Conservation (phyloP, 2,888 invertebrate species). For the Papilio protenor region DNA sequence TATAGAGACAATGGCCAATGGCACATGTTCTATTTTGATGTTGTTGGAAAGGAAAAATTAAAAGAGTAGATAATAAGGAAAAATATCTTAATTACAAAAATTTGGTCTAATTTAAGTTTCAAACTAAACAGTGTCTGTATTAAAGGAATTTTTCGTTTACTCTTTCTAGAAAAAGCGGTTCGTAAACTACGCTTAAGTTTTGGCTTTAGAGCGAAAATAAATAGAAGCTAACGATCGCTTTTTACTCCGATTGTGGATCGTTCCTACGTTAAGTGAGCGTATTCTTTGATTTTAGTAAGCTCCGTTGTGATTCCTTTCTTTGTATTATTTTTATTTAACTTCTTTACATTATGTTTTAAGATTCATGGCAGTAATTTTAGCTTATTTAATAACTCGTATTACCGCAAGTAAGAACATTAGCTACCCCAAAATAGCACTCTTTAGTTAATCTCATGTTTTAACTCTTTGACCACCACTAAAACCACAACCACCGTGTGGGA, state of each 20-base stretch:
- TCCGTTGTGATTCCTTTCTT: slow-evolving; percentile 12
- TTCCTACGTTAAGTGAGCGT: slow-evolving; percentile 24
- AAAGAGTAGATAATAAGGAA: background rate
- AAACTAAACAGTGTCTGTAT: background rate
- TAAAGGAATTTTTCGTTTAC: background rate
- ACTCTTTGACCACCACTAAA: too few relatives aligned
- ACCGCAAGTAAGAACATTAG: too few relatives aligned
- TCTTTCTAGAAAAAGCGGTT: slow-evolving; percentile 2
- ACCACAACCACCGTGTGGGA: too few relatives aligned
- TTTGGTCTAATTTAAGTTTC: background rate
- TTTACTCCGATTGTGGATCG: slow-evolving; percentile 37
- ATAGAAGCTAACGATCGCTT: slow-evolving; percentile 31
- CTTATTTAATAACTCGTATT: background rate
- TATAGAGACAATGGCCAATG: background rate
- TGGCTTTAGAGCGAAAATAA: slow-evolving; percentile 31
- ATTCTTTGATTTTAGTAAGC: slow-evolving; percentile 32
- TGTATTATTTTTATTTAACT: background rate
- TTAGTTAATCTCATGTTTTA: too few relatives aligned
- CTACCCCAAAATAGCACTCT: too few relatives aligned
- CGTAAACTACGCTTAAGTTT: slow-evolving; percentile 29
- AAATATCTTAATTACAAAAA: background rate
- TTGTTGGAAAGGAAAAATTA: too few relatives aligned
- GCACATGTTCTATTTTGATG: background rate
- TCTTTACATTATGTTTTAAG: background rate
- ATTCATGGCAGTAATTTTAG: background rate